Percentiles rank a stretch among this genome's conserved stretches.
Evolutionary conservation across 2,888 invertebrate genomes (phyloP).

Genomic region (Pandemis corylana): DNA sequence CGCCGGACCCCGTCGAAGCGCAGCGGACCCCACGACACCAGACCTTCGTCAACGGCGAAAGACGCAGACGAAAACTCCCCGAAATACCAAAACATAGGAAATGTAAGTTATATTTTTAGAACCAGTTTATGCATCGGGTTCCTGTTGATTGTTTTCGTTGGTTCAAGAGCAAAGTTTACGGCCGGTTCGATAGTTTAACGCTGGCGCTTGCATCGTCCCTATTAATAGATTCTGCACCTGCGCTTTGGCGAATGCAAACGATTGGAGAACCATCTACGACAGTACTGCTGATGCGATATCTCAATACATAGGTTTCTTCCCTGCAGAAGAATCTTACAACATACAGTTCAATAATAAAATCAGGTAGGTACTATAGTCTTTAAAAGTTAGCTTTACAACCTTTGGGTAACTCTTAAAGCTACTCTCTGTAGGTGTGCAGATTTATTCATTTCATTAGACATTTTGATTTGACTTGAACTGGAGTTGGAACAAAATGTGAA

Average conservation of each 20-base stretch:
- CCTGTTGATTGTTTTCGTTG: conserved; percentile 38
- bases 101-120: conserved; percentile 85
- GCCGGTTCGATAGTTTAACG: conserved; percentile 43
- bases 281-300: conserved; percentile 29
- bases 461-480: not conserved
- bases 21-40: conserved; percentile 73
- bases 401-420: not conserved
- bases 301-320: not conserved
- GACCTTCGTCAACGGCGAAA: conserved; percentile 81
- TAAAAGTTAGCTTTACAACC: not conserved
- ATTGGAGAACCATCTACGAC: conserved; percentile 14
- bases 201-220: conserved; percentile 44
- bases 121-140: conserved; percentile 15
- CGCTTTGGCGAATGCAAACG: conserved; percentile 53
- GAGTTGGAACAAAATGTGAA: not conserved
- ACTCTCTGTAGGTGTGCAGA: not conserved
- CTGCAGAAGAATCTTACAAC: not conserved
- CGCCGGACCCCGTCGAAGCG: conserved; percentile 61
- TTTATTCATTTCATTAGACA: not conserved
- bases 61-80: conserved; percentile 92
- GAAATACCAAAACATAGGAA: conserved; percentile 96
- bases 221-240: conserved; percentile 52
- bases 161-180: conserved; percentile 43
- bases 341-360: not conserved
- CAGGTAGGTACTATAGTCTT: not conserved